Conservation (phyloP, 2,797 vertebrate genomes). For the Spheniscus humboldti region DNA sequence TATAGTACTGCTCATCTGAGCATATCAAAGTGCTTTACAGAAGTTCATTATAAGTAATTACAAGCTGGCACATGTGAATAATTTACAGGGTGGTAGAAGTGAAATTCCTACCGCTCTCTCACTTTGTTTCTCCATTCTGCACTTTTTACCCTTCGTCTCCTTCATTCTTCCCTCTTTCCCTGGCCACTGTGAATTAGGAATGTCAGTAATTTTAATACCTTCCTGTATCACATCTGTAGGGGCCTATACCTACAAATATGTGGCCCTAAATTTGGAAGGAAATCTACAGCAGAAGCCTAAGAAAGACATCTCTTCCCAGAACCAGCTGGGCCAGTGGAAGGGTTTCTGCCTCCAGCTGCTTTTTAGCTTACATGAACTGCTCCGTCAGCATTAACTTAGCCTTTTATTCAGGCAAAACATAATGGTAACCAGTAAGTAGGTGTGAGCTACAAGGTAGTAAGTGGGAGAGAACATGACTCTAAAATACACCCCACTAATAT, state of each 20-base stretch:
- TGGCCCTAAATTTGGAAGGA: background rate
- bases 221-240: background rate
- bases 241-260: background rate
- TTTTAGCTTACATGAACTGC: background rate
- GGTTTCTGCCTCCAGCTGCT: background rate
- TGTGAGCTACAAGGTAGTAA: background rate
- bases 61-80: conserved; percentile 40
- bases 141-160: background rate
- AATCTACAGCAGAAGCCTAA: background rate
- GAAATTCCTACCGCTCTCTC: background rate
- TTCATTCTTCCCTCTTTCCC: background rate
- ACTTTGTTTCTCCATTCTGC: background rate
- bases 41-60: conserved; percentile 58
- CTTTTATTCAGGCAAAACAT: background rate
- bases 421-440: background rate
- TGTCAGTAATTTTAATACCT: background rate
- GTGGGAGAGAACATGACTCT: background rate
- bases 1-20: conserved; percentile 46
- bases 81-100: conserved; percentile 13
- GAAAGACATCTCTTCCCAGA: background rate
- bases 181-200: background rate
- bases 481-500: background rate
- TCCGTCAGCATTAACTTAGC: background rate
- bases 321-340: background rate
- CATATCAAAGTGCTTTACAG: conserved; percentile 64